Evolutionary conservation across 2,797 vertebrate genomes (phyloP).

Genomic region (Lemur catta): DNA sequence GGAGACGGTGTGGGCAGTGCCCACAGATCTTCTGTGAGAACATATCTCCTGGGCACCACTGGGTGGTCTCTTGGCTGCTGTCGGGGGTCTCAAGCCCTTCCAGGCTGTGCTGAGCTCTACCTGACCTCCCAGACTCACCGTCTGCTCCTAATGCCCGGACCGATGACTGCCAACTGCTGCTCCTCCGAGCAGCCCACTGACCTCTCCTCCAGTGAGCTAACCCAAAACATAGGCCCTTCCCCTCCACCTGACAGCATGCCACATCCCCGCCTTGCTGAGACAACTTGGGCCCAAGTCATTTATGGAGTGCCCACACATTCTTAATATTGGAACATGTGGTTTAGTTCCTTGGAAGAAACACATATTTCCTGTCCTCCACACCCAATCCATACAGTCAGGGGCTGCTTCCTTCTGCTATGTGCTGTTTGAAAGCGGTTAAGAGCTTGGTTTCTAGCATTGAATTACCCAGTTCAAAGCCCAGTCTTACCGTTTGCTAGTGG

Average conservation of each 20-base stretch:
- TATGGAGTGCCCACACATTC: neutral
- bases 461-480: neutral
- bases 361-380: neutral
- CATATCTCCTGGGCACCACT: neutral
- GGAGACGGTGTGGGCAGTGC: neutral
- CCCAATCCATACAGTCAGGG: rapidly evolving
- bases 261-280: neutral
- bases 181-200: neutral
- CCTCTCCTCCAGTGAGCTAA: neutral
- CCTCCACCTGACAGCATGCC: no score
- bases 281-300: neutral
- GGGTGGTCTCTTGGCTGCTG: neutral
- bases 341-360: neutral
- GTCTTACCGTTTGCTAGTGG: neutral
- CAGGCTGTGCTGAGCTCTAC: no score
- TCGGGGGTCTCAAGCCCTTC: neutral
- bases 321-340: neutral
- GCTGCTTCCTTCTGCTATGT: neutral
- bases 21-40: neutral
- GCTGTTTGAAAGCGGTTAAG: neutral
- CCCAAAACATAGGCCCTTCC: neutral
- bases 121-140: neutral
- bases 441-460: neutral
- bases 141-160: neutral
- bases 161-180: neutral